Base-by-base conservation (phyloP, 1,140 invertebrate species). In the Aleiodes sp. region DNA sequence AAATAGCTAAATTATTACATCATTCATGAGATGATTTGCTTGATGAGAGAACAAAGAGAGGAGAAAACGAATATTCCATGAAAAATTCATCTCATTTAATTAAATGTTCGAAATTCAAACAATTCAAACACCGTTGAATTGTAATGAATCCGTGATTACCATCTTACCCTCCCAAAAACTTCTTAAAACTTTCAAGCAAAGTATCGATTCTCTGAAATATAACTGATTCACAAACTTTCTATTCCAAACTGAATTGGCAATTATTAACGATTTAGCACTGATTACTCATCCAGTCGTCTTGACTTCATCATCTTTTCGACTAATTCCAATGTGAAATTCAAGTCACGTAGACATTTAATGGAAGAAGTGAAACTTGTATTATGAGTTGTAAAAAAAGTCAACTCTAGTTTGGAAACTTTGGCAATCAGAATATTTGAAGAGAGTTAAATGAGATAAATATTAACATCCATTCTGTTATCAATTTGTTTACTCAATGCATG, bases 261-360 rank as follows among this genome's bases (percentile, higher is more conserved):
- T 52, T 52, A 52, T 52, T 52, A 52, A 52, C 46, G 46, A 52
- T 52, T 52, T 52, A 24, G 2, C 9, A 24, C 46, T 52, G 19
- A 52, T 24, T 52, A 52, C 21, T 52, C 46, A 52, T 52, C 46
- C 21, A 16, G n/a, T 43, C 39, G 12, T 16, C 12, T 52, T 19
- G n/a, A 2, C 21, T 52, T 21, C 46, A 52, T 52, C 46, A 26
- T 52, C 1, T 8, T 19, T 46, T 24, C 9, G 26, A 52, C 21
- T 52, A 26, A 52, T 24, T 52, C 21, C 4, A 10, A 16, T 9
- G n/a, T n/a, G 46, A 24, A 1, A 24, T 52, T 24, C 46, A 16
- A 21, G 46, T 52, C 46, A 52, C 21, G 41, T 21, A 1, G 46
- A 52, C 26, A 26, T 52, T 52, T 1, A 52, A n/a, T n/a, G 7